Conservation (phyloP, 2,797 vertebrate genomes). For the Acrossocheilus fasciatus region DNA sequence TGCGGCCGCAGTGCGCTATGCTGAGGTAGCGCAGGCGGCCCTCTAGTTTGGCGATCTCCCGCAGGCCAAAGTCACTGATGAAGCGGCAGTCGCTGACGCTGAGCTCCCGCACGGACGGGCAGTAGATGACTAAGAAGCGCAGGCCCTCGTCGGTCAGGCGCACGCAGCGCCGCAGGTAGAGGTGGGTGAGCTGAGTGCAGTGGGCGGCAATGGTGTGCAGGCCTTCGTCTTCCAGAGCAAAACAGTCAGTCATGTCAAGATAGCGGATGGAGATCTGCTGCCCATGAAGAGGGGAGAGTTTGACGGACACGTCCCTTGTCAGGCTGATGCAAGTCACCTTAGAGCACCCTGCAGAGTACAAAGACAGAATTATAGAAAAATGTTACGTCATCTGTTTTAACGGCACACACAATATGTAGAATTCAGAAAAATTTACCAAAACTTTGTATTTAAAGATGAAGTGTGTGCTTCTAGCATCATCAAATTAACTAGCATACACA, state of each 20-base stretch:
- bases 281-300: constrained; percentile 86
- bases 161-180: constrained; percentile 87
- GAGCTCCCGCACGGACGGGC: constrained; percentile 83
- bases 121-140: constrained; percentile 89
- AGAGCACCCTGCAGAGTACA: constrained; percentile 80
- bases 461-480: neutral
- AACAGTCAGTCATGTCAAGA: constrained; percentile 92
- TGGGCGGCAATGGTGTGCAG: constrained; percentile 89
- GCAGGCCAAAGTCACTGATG: constrained; percentile 87
- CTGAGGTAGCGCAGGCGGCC: constrained; percentile 86
- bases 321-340: constrained; percentile 91
- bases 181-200: constrained; percentile 88
- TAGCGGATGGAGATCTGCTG: constrained; percentile 91
- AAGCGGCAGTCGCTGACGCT: constrained; percentile 90
- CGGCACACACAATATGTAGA: neutral
- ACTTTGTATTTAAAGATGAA: neutral
- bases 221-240: constrained; percentile 88
- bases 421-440: neutral
- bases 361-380: neutral
- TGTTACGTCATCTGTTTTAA: neutral
- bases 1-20: constrained; percentile 87
- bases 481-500: neutral
- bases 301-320: constrained; percentile 88
- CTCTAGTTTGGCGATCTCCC: constrained; percentile 89
- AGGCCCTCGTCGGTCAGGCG: constrained; percentile 89